Evolutionary conservation across 1,140 invertebrate genomes (phyloP).

Genomic region (Magallana angulata): DNA sequence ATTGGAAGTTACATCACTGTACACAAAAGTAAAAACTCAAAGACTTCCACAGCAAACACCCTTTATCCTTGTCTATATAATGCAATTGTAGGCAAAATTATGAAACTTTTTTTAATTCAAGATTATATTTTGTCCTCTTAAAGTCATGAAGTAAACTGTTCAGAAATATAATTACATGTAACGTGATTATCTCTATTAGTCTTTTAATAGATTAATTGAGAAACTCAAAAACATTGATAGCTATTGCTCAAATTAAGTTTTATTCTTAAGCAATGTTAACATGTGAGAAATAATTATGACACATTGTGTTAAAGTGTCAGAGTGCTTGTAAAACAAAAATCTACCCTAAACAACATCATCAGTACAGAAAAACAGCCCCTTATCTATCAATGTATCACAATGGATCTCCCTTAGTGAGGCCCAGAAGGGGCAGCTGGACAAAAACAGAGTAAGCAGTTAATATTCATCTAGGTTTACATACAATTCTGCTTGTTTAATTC

Average conservation of each 20-base stretch:
- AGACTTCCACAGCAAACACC: background rate
- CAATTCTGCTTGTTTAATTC: too few species aligned
- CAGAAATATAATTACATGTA: too few species aligned
- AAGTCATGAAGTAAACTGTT: too few species aligned
- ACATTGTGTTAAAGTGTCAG: background rate
- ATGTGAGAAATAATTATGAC: background rate
- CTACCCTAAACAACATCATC: background rate
- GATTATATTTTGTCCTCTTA: too few species aligned
- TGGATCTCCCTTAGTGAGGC: background rate
- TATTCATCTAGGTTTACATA: too few species aligned
- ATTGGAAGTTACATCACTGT: background rate
- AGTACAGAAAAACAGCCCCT: background rate
- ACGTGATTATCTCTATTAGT: too few species aligned
- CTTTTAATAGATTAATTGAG: too few species aligned
- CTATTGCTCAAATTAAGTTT: too few species aligned
- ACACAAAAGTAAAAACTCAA: background rate
- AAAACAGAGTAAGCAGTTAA: too few species aligned
- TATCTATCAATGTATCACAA: constrained; percentile 34
- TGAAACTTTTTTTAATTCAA: background rate
- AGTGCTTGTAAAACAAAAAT: constrained; percentile 2
- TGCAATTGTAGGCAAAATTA: background rate
- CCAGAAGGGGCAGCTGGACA: background rate
- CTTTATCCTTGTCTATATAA: background rate
- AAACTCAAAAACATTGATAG: too few species aligned
- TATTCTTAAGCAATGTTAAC: too few species aligned